Evolutionary conservation across 2,888 invertebrate species (phyloP).

Genomic region (Pollenia amentaria): DNA sequence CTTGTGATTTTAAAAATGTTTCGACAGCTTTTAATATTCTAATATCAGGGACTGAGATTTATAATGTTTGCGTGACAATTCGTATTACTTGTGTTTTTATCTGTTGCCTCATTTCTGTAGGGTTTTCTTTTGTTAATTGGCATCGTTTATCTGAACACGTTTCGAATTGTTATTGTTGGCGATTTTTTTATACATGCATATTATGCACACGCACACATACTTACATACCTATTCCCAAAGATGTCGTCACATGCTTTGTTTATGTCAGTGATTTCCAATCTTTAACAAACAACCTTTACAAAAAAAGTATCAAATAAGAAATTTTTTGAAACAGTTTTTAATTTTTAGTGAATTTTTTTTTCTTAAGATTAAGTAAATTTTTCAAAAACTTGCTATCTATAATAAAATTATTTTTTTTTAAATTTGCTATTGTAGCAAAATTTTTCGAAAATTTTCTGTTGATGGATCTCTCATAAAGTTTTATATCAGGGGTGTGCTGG

Average conservation of each 20-base stretch:
- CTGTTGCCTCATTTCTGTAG: constrained; percentile 31
- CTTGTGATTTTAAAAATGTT: constrained; percentile 20
- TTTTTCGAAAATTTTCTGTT: too few species aligned
- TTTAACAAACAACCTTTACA: background rate
- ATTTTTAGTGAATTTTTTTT: too few species aligned
- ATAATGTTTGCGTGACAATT: constrained; percentile 64
- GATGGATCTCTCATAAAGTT: too few species aligned
- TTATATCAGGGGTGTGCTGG: too few species aligned
- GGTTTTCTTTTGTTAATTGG: constrained; percentile 72
- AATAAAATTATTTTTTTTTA: too few species aligned
- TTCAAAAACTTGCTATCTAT: too few species aligned
- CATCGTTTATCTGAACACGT: constrained; percentile 68
- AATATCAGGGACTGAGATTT: constrained; percentile 66
- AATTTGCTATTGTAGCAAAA: too few species aligned
- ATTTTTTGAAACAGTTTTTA: too few species aligned
- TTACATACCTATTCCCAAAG: background rate
- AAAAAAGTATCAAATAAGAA: too few species aligned
- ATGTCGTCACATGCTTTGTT: constrained; percentile 3
- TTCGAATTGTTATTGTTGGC: constrained; percentile 53
- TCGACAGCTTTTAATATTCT: constrained; percentile 46
- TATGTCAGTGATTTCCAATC: background rate
- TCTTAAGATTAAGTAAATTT: too few species aligned
- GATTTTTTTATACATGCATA: constrained; percentile 27
- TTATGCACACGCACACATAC: constrained; percentile 10
- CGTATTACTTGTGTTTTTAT: constrained; percentile 22